These are phyloP conservation scores for Melipona bicolor DNA, from an alignment of 2,888 invertebrate species.

Conservation along the genomic window DNA sequence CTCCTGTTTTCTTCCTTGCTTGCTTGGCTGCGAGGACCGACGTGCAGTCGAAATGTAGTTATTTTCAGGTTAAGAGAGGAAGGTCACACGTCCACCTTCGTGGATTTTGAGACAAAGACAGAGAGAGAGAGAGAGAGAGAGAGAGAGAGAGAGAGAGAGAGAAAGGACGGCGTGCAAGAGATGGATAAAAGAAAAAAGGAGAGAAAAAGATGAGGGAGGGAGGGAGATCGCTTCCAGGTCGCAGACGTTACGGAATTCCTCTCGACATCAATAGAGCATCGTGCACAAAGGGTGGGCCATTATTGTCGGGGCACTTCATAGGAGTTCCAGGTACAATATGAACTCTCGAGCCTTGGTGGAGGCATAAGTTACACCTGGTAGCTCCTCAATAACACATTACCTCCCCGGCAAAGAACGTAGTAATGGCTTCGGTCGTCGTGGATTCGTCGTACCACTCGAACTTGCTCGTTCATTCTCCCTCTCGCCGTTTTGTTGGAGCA, in stretches of 20 bases:
- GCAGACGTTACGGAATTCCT: constrained; percentile 75
- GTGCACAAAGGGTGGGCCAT: constrained; percentile 73
- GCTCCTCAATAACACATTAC: constrained; percentile 78
- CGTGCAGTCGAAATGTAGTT: constrained; percentile 49
- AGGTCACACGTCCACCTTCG: constrained; percentile 1
- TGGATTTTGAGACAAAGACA: neutral
- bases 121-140: neutral
- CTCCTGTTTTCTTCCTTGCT: constrained; percentile 32
- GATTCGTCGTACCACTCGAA: constrained; percentile 65
- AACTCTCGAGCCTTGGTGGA: constrained; percentile 69
- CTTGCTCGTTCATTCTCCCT: constrained; percentile 47
- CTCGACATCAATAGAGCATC: constrained; percentile 75
- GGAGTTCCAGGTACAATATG: constrained; percentile 70
- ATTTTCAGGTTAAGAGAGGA: constrained; percentile 35
- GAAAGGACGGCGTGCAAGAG: too few relatives aligned
- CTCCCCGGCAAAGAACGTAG: constrained; percentile 59
- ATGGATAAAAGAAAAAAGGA: constrained; percentile 3
- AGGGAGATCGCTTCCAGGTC: constrained; percentile 54
- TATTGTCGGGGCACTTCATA: constrained; percentile 73
- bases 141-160: too few relatives aligned
- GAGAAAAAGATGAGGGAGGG: constrained; percentile 27
- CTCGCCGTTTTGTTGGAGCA: constrained; percentile 59
- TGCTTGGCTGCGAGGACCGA: neutral
- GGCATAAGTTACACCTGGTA: constrained; percentile 78
- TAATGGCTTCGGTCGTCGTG: constrained; percentile 65